Percentiles rank a stretch among this genome's conserved stretches.
phyloP scores from a whole-genome alignment of 2,888 invertebrate species.

The Andrena trimmerana region DNA sequence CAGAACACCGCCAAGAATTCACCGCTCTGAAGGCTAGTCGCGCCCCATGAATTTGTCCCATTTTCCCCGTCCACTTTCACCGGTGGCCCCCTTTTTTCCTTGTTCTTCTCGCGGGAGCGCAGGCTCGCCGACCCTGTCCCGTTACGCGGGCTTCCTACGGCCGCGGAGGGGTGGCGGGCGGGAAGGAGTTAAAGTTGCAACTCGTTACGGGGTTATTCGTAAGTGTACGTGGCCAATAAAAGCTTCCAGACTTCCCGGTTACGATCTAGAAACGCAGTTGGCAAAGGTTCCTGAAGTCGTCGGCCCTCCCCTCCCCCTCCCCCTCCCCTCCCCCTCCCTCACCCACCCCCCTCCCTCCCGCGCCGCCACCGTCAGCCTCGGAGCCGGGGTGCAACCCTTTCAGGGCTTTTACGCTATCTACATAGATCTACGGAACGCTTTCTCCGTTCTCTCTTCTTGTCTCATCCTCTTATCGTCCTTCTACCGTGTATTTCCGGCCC shows the following conservation, averaged over 20 bases:
- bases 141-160: conserved; percentile 14
- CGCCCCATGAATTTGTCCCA: conserved; percentile 35
- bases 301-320: too few species aligned
- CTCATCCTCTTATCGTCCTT: conserved; percentile 26
- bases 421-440: conserved; percentile 35
- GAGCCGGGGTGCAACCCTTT: conserved; percentile 45
- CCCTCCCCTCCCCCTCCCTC: too few species aligned
- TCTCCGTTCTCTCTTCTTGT: conserved; percentile 18
- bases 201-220: conserved; percentile 53
- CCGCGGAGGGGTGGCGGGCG: background rate
- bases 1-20: conserved; percentile 37
- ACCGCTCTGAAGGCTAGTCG: background rate
- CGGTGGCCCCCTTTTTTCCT: background rate
- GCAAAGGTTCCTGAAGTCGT: conserved; percentile 48
- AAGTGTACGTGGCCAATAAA: conserved; percentile 61
- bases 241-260: conserved; percentile 31
- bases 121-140: conserved; percentile 10
- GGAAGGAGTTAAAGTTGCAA: conserved; percentile 38
- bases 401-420: conserved; percentile 43
- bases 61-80: background rate
- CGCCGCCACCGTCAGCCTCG: background rate
- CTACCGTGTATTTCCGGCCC: conserved; percentile 43
- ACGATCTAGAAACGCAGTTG: conserved; percentile 47
- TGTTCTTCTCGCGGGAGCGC: background rate
- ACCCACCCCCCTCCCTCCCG: too few species aligned